Percentiles rank a stretch among this genome's conserved stretches.
These are phyloP conservation scores for Serripes groenlandicus DNA, from an alignment of 2,888 invertebrate species.

Conservation along the genomic window DNA sequence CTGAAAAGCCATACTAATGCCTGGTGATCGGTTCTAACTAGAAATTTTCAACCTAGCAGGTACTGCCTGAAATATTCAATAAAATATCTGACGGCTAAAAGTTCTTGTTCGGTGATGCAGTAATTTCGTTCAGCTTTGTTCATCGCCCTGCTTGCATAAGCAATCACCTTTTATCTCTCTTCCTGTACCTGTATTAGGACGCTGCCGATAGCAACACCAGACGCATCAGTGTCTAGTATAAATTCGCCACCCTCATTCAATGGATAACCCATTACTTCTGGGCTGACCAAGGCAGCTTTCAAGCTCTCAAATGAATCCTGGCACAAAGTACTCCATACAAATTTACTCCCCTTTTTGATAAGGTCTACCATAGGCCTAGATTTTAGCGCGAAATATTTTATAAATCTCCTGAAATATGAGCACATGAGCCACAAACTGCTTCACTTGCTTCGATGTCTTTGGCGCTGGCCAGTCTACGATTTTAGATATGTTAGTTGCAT, in stretches of 20 bases:
- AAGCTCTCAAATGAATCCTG: constrained; percentile 21
- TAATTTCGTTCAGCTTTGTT: constrained; percentile 49
- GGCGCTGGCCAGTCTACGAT: constrained; percentile 55
- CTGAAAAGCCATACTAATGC: constrained; percentile 22
- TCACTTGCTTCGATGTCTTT: constrained; percentile 43
- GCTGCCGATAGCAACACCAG: constrained; percentile 48
- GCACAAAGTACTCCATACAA: constrained; percentile 10
- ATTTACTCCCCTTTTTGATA: constrained; percentile 19
- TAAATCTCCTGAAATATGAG: constrained; percentile 36
- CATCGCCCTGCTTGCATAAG: constrained; percentile 47
- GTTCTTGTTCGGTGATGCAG: constrained; percentile 28
- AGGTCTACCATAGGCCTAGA: constrained; percentile 26
- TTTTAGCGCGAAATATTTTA: constrained; percentile 14
- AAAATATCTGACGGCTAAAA: constrained; percentile 32
- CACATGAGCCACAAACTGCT: constrained; percentile 51
- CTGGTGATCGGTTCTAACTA: constrained; percentile 30
- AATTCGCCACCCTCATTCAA: constrained; percentile 30
- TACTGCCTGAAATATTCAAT: constrained; percentile 39
- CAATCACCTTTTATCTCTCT: constrained; percentile 48
- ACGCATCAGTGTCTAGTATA: constrained; percentile 66
- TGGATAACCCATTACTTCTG: constrained; percentile 59
- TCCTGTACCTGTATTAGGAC: constrained; percentile 60
- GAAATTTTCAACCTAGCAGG: constrained; percentile 21
- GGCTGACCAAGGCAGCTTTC: constrained; percentile 38
- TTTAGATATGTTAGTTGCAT: constrained; percentile 49